Evolutionary conservation across 2,113 vertebrate species (phyloP), one percentile per base, ranked within the genome.

Genomic region (Rutilus rutilus): DNA sequence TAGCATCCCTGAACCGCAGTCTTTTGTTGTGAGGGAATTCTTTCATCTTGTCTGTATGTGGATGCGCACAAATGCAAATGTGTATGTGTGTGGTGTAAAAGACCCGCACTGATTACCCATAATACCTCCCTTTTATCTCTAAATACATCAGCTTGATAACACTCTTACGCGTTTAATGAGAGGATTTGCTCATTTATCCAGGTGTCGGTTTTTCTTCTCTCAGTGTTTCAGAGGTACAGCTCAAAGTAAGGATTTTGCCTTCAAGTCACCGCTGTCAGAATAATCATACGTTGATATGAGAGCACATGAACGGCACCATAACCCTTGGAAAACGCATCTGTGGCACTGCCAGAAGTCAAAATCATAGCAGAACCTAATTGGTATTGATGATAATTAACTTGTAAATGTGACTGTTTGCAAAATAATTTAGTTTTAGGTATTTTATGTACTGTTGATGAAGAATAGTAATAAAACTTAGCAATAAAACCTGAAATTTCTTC

Each of bases 91-190:
- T 47, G 71, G 23, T 14, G 12, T 74, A 74, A 74, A 67, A 74
- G 12, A 47, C 23, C 23, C 39, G 7, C 12, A 17, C 54, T 19
- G 33, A 79, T 59, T 59, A 59, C 30, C 52, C 30, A 78, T 79
- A 79, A 79, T 62, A 25, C 78, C 12, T 42, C 23, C n/a, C 78
- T 62, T 79, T 42, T 52, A 77, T 77, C 71, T 47, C 25, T 64
- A 85, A 75, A 85, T 77, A 27, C 59, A 64, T 75, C 23, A 60
- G 50, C 54, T 52, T 87, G 50, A 84, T 67, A 71, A 83, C 47
- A 47, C 36, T 50, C 50, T n/a, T 45, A n/a, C 1, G 6, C 14
- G 17, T 45, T 64, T n/a, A 62, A 59, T 27, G 10, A 78, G 42
- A 69, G 73, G 33, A 83, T 27, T 36, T 19, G 59, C 45, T 77